phyloP scores from a whole-genome alignment of 2,888 invertebrate species.

The Sceliomorpha sp. region DNA sequence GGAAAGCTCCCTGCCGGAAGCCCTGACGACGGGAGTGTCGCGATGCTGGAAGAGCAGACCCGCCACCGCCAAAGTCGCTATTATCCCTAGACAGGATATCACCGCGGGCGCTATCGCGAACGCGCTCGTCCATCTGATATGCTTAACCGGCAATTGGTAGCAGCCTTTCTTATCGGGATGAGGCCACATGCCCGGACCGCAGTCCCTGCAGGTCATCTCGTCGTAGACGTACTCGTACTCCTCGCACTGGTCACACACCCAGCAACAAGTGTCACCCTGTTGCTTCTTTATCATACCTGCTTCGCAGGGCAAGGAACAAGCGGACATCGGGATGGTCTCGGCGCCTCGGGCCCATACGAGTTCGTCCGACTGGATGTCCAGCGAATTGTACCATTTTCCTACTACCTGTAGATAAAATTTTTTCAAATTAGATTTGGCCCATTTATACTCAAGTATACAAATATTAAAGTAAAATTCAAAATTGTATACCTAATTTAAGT shows the following conservation, averaged over 20 bases:
- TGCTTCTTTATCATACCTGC: conserved; percentile 86
- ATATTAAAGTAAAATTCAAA: no score
- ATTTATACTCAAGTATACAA: no score
- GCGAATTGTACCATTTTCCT: conserved; percentile 84
- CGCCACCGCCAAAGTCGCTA: conserved; percentile 84
- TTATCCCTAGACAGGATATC: conserved; percentile 84
- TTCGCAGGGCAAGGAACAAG: conserved; percentile 86
- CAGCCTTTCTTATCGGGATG: conserved; percentile 84
- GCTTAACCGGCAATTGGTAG: conserved; percentile 83
- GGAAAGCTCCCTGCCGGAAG: conserved; percentile 84
- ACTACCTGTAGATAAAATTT: no score
- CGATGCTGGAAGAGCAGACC: conserved; percentile 84
- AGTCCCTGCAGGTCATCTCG: conserved; percentile 85
- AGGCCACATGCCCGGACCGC: conserved; percentile 85
- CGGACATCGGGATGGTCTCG: conserved; percentile 83
- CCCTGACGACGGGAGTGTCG: conserved; percentile 85
- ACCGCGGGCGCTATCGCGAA: conserved; percentile 85
- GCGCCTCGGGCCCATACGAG: conserved; percentile 82
- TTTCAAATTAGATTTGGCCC: conserved; percentile 2
- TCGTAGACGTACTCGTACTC: conserved; percentile 85
- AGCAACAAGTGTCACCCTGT: conserved; percentile 87
- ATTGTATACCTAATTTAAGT: no score
- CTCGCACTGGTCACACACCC: conserved; percentile 89
- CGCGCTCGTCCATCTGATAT: conserved; percentile 85
- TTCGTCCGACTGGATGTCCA: conserved; percentile 81